A percentile compares a stretch with the other conserved stretches of the same genome.
Conservation (phyloP, 2,113 vertebrate genomes). For the Guaruba guarouba region DNA sequence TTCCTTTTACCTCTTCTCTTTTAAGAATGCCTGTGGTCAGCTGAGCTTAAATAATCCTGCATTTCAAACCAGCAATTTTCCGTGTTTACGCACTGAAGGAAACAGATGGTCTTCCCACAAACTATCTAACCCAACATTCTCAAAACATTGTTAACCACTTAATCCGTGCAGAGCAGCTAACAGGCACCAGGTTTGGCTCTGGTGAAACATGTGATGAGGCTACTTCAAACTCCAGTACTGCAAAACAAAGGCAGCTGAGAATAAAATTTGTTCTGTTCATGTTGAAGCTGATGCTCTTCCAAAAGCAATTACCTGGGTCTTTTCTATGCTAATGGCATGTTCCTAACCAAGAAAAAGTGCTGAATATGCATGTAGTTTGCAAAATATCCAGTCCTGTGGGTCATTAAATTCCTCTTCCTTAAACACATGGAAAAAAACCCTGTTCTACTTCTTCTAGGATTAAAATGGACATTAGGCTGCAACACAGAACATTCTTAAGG, state of each 20-base stretch:
- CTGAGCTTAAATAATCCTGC: conserved; percentile 54
- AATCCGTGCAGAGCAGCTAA: conserved; percentile 2
- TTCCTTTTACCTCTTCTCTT: conserved; percentile 53
- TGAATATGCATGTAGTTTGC: conserved; percentile 57
- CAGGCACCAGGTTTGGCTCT: conserved; percentile 6
- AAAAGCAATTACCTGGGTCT: not conserved
- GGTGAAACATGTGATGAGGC: not conserved
- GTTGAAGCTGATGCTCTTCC: not conserved
- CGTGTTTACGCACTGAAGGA: conserved; percentile 73
- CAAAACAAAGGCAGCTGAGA: not conserved
- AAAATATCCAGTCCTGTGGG: conserved; percentile 45
- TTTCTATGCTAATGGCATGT: conserved; percentile 46
- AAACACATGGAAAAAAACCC: not conserved
- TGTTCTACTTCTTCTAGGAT: not conserved
- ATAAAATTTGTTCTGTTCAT: conserved; percentile 14
- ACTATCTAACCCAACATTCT: conserved; percentile 31
- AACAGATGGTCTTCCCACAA: conserved; percentile 76
- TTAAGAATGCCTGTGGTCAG: conserved; percentile 73
- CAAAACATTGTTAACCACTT: conserved; percentile 29
- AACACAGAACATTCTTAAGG: not conserved
- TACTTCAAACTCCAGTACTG: not conserved
- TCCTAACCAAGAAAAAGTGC: conserved; percentile 58
- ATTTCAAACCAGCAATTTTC: conserved; percentile 75
- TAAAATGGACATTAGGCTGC: not conserved
- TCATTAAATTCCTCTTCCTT: conserved; percentile 41